Evolutionary conservation across 1,140 invertebrate species (phyloP).

Genomic region (Pseudomyrmex cubaensis): DNA sequence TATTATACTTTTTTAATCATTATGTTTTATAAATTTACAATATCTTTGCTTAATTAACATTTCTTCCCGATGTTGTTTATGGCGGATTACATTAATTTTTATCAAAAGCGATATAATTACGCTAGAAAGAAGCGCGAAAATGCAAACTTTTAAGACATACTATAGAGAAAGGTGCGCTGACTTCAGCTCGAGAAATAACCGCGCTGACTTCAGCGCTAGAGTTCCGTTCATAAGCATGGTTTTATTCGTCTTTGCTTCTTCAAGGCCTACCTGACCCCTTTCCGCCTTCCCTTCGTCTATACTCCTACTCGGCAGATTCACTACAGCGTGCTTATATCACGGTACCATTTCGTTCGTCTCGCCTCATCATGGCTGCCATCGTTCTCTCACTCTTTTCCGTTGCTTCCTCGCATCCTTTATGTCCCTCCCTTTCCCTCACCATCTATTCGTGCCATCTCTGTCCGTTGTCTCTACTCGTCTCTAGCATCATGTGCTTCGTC

Average conservation of each 20-base stretch:
- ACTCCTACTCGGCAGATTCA: constrained; percentile 60
- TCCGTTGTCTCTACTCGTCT: constrained; percentile 41
- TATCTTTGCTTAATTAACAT: no score
- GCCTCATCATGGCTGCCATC: constrained; percentile 20
- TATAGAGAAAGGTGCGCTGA: constrained; percentile 46
- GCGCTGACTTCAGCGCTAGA: constrained; percentile 50
- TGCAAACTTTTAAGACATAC: background rate
- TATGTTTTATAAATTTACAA: no score
- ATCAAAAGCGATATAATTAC: background rate
- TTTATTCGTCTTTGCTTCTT: constrained; percentile 68
- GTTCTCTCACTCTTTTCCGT: constrained; percentile 21
- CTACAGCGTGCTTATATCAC: constrained; percentile 67
- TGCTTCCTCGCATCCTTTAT: constrained; percentile 27
- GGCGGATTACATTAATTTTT: background rate
- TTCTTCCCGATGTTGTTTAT: background rate
- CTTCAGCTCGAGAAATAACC: constrained; percentile 55
- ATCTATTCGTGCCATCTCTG: constrained; percentile 15
- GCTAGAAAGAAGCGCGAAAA: background rate
- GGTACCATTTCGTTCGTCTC: constrained; percentile 54
- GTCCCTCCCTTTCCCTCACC: constrained; percentile 26
- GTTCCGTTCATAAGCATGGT: constrained; percentile 56
- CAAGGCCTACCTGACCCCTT: constrained; percentile 65
- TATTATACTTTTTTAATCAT: no score
- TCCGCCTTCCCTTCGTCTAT: background rate
- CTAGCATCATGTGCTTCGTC: constrained; percentile 54